Percentiles rank a stretch among this genome's conserved stretches.
These are phyloP conservation scores for Echiichthys vipera DNA, from an alignment of 2,797 vertebrate species.

Conservation along the genomic window DNA sequence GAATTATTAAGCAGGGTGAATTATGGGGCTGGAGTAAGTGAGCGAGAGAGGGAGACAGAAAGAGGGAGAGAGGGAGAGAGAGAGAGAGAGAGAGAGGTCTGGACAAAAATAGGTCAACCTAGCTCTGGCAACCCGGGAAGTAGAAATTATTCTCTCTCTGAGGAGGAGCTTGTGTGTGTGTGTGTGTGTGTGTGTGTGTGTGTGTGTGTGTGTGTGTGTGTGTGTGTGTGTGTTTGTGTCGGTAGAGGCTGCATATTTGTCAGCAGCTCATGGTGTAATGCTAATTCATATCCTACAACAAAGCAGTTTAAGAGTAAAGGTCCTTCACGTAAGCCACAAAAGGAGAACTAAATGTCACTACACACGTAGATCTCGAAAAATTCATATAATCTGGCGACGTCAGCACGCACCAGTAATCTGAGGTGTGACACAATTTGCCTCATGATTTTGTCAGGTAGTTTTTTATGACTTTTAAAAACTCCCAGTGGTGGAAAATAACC, in stretches of 20 bases:
- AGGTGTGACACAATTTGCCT: neutral
- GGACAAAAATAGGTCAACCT: constrained; percentile 87
- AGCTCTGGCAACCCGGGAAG: constrained; percentile 80
- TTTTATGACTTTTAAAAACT: neutral
- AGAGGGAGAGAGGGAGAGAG: constrained; percentile 35
- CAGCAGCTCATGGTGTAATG: constrained; percentile 57
- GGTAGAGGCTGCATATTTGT: constrained; percentile 63
- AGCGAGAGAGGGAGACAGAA: constrained; percentile 38
- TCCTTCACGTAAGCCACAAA: constrained; percentile 28
- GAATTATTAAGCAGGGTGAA: constrained; percentile 85
- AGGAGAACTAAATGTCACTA: constrained; percentile 43
- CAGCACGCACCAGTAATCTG: neutral
- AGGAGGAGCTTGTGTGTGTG: constrained; percentile 63
- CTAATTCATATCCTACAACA: constrained; percentile 61
- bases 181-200: constrained; percentile 40
- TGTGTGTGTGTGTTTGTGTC: constrained; percentile 32
- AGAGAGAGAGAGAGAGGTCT: constrained; percentile 65
- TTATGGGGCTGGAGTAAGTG: constrained; percentile 71
- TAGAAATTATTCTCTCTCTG: constrained; percentile 80
- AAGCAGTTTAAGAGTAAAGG: constrained; percentile 59
- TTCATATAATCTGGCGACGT: constrained; percentile 6
- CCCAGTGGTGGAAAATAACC: neutral
- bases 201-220: constrained; percentile 36
- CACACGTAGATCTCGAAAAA: constrained; percentile 11
- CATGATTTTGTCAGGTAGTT: neutral